phyloP scores from a whole-genome alignment of 2,113 vertebrate genomes.

The Romanogobio albipinnatus region DNA sequence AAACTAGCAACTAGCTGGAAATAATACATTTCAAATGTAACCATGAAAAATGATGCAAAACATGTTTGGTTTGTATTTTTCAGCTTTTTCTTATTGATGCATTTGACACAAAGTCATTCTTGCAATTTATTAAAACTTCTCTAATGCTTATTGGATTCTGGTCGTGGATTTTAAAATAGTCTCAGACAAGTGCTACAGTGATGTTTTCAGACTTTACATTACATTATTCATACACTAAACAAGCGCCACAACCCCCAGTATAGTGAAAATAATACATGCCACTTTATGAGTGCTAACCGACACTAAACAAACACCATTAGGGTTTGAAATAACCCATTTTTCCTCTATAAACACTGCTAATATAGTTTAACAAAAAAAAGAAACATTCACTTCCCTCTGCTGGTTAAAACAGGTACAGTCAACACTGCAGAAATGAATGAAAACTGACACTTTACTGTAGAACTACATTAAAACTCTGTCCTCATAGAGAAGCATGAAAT shows the following conservation, averaged over 20 bases:
- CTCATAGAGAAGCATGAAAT: not conserved
- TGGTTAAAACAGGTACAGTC: conserved; percentile 7
- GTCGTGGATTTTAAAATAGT: no score
- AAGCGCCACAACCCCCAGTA: not conserved
- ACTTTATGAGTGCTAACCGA: not conserved
- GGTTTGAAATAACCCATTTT: not conserved
- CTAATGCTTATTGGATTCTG: not conserved
- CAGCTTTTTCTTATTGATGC: not conserved
- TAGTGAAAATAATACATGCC: not conserved
- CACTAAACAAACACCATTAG: not conserved
- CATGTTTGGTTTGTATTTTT: not conserved
- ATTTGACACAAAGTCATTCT: not conserved
- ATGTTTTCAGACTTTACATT: no score
- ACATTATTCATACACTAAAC: no score
- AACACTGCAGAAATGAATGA: not conserved
- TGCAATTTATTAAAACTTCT: no score
- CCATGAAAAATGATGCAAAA: not conserved
- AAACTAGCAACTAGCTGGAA: not conserved
- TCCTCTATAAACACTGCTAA: not conserved
- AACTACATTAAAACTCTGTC: not conserved
- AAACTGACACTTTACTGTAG: not conserved
- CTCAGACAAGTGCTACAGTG: no score
- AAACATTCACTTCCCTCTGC: not conserved
- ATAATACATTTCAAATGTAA: not conserved
- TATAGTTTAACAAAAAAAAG: not conserved